Conservation (phyloP, 2,113 vertebrate genomes). For the Podarcis muralis region DNA sequence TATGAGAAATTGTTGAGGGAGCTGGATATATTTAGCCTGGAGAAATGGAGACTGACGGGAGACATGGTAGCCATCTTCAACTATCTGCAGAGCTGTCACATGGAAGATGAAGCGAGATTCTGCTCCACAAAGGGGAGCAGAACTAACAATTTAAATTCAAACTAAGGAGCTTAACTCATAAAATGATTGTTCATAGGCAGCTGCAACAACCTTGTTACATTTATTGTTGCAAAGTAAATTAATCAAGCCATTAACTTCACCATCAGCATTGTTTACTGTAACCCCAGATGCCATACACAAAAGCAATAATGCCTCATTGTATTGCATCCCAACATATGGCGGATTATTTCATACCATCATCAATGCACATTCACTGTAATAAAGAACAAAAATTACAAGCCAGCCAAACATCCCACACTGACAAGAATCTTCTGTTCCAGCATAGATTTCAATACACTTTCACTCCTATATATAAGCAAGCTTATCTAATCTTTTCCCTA, state of each 20-base stretch:
- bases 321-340: neutral
- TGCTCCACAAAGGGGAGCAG: no score
- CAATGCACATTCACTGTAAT: neutral
- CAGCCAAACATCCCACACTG: neutral
- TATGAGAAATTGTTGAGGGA: no score
- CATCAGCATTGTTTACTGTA: slow-evolving; percentile 20
- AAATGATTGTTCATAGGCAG: slow-evolving; percentile 12
- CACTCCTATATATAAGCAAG: neutral
- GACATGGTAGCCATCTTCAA: no score
- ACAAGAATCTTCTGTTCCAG: neutral
- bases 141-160: neutral
- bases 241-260: neutral
- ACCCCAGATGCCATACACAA: slow-evolving; percentile 19
- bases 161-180: neutral
- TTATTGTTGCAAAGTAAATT: neutral
- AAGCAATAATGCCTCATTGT: neutral
- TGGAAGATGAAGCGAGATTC: no score
- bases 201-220: slow-evolving; percentile 9
- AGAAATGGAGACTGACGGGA: neutral
- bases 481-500: neutral
- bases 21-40: neutral
- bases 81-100: no score
- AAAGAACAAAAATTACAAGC: neutral
- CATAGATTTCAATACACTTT: neutral
- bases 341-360: neutral